Percentiles rank a stretch among this genome's conserved stretches.
These are phyloP conservation scores for Pandemis corylana DNA, from an alignment of 2,888 invertebrate species.

Conservation along the genomic window DNA sequence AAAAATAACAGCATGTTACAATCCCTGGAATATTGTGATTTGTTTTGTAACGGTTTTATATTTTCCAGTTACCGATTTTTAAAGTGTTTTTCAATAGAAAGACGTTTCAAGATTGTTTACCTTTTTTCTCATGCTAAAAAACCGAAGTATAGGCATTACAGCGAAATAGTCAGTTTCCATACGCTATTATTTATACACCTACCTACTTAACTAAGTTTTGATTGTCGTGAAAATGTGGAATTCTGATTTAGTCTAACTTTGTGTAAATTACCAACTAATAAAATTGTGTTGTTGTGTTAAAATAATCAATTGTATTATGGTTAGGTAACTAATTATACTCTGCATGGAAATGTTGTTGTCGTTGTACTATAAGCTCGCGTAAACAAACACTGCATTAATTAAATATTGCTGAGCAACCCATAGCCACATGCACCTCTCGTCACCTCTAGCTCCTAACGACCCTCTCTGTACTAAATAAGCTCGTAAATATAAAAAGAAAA, in stretches of 20 bases:
- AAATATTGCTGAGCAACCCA: constrained; percentile 18
- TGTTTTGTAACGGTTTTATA: too few relatives aligned
- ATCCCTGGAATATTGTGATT: too few relatives aligned
- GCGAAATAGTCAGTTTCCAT: background rate
- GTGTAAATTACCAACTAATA: background rate
- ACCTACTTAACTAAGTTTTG: background rate
- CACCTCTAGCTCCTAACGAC: constrained; percentile 56
- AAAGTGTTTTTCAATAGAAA: too few relatives aligned
- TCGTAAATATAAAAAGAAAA: constrained; percentile 63
- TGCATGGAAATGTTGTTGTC: constrained; percentile 39
- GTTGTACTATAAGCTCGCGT: constrained; percentile 35
- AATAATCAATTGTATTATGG: constrained; percentile 28
- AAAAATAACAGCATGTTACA: too few relatives aligned
- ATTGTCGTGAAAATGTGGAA: background rate
- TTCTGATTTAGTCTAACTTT: background rate
- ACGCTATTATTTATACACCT: background rate
- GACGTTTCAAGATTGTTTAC: too few relatives aligned
- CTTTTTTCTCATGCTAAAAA: too few relatives aligned
- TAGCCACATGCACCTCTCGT: constrained; percentile 51
- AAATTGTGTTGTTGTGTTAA: constrained; percentile 27
- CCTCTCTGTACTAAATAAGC: constrained; percentile 42
- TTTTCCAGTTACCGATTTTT: too few relatives aligned
- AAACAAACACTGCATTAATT: constrained; percentile 19
- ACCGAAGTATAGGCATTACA: background rate
- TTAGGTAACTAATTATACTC: constrained; percentile 36